Percentiles rank a stretch among this genome's conserved stretches.
phyloP scores from a whole-genome alignment of 2,888 invertebrate genomes.

The Athetis lepigone region DNA sequence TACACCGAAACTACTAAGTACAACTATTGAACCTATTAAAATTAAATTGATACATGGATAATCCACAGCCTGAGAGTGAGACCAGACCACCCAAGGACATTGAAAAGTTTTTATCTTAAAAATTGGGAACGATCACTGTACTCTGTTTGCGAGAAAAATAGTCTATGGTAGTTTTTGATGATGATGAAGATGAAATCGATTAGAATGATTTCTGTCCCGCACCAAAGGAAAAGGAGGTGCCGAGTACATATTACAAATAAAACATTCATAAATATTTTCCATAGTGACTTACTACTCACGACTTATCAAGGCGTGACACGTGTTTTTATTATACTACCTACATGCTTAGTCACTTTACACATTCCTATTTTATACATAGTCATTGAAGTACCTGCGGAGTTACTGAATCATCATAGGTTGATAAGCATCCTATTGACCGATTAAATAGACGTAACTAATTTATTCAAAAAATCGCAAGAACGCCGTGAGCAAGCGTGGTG shows the following conservation, averaged over 20 bases:
- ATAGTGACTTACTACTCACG: conserved; percentile 1
- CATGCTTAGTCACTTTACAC: conserved; percentile 23
- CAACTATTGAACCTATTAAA: too few species aligned
- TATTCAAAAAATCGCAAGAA: conserved; percentile 8
- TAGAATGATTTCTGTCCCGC: neutral
- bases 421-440: conserved; percentile 24
- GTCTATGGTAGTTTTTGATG: too few species aligned
- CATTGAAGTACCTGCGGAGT: conserved; percentile 10
- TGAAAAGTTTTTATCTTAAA: too few species aligned
- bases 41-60: too few species aligned
- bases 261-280: conserved; percentile 6
- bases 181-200: too few species aligned
- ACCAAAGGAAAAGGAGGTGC: too few species aligned
- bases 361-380: conserved; percentile 21
- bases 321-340: conserved; percentile 29
- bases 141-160: too few species aligned
- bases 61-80: too few species aligned
- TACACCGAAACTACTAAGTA: too few species aligned
- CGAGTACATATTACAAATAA: neutral
- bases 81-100: too few species aligned
- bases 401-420: conserved; percentile 16
- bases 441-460: conserved; percentile 8
- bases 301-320: conserved; percentile 22
- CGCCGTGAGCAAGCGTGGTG: too few species aligned
- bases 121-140: too few species aligned